A percentile compares a stretch with the other conserved stretches of the same genome.
These are phyloP conservation scores for Limulus polyphemus DNA, from an alignment of 2,888 invertebrate species.

Conservation along the genomic window DNA sequence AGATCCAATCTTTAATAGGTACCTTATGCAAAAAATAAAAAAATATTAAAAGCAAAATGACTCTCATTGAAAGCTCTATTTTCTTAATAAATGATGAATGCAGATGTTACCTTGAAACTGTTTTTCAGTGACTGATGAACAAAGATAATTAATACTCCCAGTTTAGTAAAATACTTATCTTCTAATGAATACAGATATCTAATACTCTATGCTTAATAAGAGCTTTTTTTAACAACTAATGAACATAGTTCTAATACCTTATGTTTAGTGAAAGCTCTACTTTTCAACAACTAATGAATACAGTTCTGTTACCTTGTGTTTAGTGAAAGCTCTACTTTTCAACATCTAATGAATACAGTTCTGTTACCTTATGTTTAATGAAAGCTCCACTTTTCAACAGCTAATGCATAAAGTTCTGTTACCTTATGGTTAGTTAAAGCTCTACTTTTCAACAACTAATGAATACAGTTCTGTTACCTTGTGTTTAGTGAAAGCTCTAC, in stretches of 20 bases:
- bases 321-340: constrained; percentile 85
- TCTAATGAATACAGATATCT: no score
- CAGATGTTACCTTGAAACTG: no score
- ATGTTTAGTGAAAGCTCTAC: constrained; percentile 80
- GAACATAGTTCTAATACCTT: constrained; percentile 47
- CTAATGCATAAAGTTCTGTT: background rate
- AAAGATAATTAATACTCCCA: no score
- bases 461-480: constrained; percentile 50
- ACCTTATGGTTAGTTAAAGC: constrained; percentile 93
- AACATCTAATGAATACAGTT: constrained; percentile 54
- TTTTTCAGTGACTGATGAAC: no score
- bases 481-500: constrained; percentile 86
- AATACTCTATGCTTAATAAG: no score
- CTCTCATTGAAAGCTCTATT: no score
- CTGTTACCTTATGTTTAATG: no score
- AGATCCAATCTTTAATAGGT: constrained; percentile 59
- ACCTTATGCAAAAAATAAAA: constrained; percentile 11
- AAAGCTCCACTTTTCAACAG: no score
- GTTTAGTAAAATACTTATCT: no score
- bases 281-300: constrained; percentile 74
- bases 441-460: constrained; percentile 74
- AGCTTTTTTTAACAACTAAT: no score
- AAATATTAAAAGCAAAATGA: background rate
- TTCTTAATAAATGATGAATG: no score
- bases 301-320: constrained; percentile 59